Evolutionary conservation across 35 echinoderm and acorn worm genomes (phyloP), one percentile per base, ranked within the genome.

Genomic region (Lytechinus pictus): DNA sequence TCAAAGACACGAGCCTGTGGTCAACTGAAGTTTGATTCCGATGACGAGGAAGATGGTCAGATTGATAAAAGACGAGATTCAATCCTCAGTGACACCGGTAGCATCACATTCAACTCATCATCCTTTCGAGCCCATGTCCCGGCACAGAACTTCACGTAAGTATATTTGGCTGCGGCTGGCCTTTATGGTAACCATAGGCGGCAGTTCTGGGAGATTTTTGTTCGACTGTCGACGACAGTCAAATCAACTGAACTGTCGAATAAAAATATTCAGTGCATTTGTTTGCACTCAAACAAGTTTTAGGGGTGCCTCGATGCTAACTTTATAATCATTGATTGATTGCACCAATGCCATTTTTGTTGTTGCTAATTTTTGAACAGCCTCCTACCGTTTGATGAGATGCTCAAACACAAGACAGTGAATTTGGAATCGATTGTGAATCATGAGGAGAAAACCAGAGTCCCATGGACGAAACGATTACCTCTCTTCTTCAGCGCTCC

Each of bases 401-500:
- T 93, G 27, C 57, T 93, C 54, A 86, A 86, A 55, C 94, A 86
- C 44, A 95, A 95, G 54, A 86, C 94, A 16, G 79, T 95, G 27
- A 95, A 95, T 54, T 8, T 95, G 27, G 58, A 86, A 10, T 12
- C 27, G 4, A 27, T 95, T n/a, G 52, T 52, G 27, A 71, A 27
- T 4, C 79, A 86, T 10, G 79, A 95, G 54, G 79, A 52, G 58
- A 95, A 95, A 13, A 86, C 28, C 27, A 52, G 58, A 52, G 79
- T 95, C 4, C 60, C 60, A 0, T 52, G 27, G 57, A 86, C 58
- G n/a, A 86, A 86, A 57, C 92, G 92, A 5, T 11, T 93, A 10
- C 92, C 92, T 11, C 53, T 91, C 21, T 98, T 96, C 91, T 54
- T 96, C 24, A 86, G 86, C 28, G 94, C 94, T 24, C 96, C 96